Evolutionary conservation across 2,797 vertebrate genomes (phyloP).

Genomic region (Lycodopsis pacificus): DNA sequence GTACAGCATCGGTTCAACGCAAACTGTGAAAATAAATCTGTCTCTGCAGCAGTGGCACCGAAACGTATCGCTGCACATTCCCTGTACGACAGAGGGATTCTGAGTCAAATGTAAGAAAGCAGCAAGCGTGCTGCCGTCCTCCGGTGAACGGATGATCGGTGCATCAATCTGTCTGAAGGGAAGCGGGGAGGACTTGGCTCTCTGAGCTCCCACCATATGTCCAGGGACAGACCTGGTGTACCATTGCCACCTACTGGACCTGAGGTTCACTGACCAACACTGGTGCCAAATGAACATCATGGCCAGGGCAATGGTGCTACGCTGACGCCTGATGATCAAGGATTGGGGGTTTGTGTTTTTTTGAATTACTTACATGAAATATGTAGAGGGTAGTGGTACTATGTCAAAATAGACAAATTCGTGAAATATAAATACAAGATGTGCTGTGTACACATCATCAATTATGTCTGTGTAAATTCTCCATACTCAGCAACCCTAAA

Average conservation of each 20-base stretch:
- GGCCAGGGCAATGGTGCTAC: conserved; percentile 5
- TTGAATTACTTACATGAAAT: neutral
- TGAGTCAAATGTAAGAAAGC: conserved; percentile 26
- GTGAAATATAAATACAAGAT: conserved; percentile 16
- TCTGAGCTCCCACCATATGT: conserved; percentile 50
- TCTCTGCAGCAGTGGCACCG: conserved; percentile 5
- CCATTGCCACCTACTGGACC: conserved; percentile 71
- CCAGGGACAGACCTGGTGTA: conserved; percentile 62
- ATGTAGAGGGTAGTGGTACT: neutral
- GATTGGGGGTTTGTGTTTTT: neutral
- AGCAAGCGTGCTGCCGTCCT: conserved; percentile 21
- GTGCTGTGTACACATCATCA: conserved; percentile 13
- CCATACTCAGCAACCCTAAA: conserved; percentile 42
- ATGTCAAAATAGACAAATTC: conserved; percentile 12
- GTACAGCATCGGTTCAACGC: neutral
- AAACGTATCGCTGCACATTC: conserved; percentile 19
- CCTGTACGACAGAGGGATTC: neutral
- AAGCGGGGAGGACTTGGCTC: conserved; percentile 41
- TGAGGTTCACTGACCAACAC: conserved; percentile 40
- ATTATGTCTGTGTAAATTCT: conserved; percentile 37
- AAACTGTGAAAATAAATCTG: conserved; percentile 12
- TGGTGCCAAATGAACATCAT: conserved; percentile 29
- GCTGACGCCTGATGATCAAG: conserved; percentile 23
- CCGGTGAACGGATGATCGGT: conserved; percentile 42
- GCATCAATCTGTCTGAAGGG: conserved; percentile 38